Evolutionary conservation across 30 jellyfish, hydroid and myxozoan species (phyloP), one percentile per base, ranked within the genome.

Genomic region (Chironex yamaguchii): DNA sequence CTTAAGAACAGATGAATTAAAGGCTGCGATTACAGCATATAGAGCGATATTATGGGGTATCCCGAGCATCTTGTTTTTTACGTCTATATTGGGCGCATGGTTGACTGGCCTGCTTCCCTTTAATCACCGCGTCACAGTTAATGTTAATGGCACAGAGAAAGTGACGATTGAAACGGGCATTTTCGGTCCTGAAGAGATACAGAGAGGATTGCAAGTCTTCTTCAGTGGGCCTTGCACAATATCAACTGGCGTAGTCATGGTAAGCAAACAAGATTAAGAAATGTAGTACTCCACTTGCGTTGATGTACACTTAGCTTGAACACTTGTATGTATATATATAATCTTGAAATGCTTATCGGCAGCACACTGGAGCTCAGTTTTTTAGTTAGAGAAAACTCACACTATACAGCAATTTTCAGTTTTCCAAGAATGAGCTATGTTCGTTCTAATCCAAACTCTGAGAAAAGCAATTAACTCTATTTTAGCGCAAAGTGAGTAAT

Each of bases 211-310:
- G 29, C 92, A 89, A 77, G 36, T 94, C 78, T 94, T 71, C 64
- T 89, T 89, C 85, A 30, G 88, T 35, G 87, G 81, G 52, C 99
- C 99, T 1, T 82, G 97, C 74, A 94, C 99, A 11, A 67, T 94
- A 2, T 84, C 97, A 9, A 89, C 96, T 71, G 99, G 97, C 11
- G 97, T 94, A n/a, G 76, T 94, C 4, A 94, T 94, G 99, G 99
- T 94, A 51, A 82, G 96, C 21, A 13, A n/a, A n/a, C n/a, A n/a
- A n/a, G n/a, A n/a, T n/a, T n/a, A n/a, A 11, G 27, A n/a, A n/a
- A n/a, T n/a, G n/a, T n/a, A n/a, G n/a, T n/a, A n/a, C n/a, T n/a
- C n/a, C n/a, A n/a, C n/a, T n/a, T n/a, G n/a, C n/a, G n/a, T n/a
- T n/a, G n/a, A n/a, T n/a, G n/a, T n/a, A n/a, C n/a, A n/a, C n/a